Evolutionary conservation across 2,797 vertebrate genomes (phyloP).

Genomic region (Phrynocephalus forsythii): DNA sequence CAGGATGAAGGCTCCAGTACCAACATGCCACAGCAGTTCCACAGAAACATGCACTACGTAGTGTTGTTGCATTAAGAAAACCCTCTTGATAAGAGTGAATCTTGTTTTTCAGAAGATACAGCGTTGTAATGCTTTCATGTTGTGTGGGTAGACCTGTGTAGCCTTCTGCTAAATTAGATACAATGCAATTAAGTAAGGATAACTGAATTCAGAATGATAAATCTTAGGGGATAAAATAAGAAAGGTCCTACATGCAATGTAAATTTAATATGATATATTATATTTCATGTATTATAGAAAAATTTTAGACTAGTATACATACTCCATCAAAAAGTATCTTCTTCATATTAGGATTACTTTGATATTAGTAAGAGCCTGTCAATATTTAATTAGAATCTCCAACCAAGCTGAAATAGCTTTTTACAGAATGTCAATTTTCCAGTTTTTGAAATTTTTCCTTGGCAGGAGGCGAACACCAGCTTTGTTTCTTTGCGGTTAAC

Average conservation of each 20-base stretch:
- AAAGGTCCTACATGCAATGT: not conserved
- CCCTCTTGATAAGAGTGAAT: too few species aligned
- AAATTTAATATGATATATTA: not conserved
- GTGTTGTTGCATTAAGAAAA: not conserved
- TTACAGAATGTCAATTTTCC: not conserved
- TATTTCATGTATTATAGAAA: not conserved
- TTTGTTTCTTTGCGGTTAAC: not conserved
- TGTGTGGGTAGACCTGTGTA: too few species aligned
- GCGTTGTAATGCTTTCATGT: too few species aligned
- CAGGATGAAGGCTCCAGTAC: too few species aligned
- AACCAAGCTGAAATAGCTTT: not conserved
- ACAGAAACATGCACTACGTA: not conserved
- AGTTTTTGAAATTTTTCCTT: not conserved
- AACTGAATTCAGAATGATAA: not conserved
- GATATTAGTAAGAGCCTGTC: not conserved
- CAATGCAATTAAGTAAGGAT: not conserved
- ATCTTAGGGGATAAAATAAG: not conserved
- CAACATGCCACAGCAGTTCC: too few species aligned
- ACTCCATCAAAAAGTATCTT: not conserved
- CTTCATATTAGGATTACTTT: not conserved
- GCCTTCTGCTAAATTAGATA: not conserved
- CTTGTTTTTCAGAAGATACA: too few species aligned
- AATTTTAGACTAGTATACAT: not conserved
- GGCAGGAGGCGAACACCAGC: too few species aligned
- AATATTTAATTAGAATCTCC: conserved; percentile 4